These are phyloP conservation scores for Acanthaster planci DNA, from an alignment of 35 echinoderm and acorn worm species.

Conservation along the genomic window DNA sequence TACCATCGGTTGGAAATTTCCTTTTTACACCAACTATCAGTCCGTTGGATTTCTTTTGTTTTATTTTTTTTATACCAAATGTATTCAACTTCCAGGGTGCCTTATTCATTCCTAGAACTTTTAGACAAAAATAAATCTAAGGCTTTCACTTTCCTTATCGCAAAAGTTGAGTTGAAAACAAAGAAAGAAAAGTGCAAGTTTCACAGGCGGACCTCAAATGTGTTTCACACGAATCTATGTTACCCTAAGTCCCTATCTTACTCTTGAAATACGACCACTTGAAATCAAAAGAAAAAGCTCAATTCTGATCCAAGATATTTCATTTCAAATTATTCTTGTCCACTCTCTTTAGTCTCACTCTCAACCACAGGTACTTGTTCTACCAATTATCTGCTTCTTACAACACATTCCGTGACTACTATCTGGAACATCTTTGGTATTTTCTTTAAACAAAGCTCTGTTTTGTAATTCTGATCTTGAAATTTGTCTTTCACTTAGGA, in stretches of 20 bases:
- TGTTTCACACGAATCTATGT: too few species aligned
- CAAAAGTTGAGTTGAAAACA: background rate
- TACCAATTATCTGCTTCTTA: too few species aligned
- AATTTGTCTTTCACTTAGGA: background rate
- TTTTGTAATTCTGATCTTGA: too few species aligned
- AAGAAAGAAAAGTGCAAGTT: too few species aligned
- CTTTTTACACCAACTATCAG: background rate
- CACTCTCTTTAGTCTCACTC: background rate
- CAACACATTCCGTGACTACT: too few species aligned
- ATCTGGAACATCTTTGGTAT: too few species aligned
- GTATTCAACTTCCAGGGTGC: too few species aligned
- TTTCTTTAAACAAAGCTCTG: too few species aligned
- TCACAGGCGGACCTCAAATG: too few species aligned
- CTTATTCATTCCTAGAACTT: background rate
- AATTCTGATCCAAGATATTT: background rate
- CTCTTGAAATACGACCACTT: background rate
- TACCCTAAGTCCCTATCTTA: background rate
- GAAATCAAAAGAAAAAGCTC: conserved; percentile 20
- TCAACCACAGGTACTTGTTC: background rate
- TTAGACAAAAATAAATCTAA: background rate
- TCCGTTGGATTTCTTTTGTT: background rate
- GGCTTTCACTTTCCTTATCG: background rate
- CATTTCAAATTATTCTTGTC: background rate
- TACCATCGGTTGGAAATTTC: background rate
- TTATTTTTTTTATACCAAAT: too few species aligned